Evolutionary conservation across 2,113 vertebrate genomes (phyloP).

Genomic region (Dicentrarchus labrax): DNA sequence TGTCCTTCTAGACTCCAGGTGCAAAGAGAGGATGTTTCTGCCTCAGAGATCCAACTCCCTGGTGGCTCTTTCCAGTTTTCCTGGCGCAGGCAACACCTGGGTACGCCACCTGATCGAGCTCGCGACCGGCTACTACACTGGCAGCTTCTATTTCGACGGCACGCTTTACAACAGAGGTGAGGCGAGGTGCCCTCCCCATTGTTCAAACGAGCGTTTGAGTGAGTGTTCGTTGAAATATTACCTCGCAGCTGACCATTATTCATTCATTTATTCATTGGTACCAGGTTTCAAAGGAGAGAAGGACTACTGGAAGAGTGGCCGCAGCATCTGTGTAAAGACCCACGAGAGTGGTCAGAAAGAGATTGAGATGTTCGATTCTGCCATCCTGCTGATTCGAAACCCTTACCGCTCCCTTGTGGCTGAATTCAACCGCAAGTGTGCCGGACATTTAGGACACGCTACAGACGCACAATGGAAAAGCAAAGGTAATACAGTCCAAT

Average conservation of each 20-base stretch:
- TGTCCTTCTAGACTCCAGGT: slow-evolving; percentile 89
- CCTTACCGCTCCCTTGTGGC: slow-evolving; percentile 95
- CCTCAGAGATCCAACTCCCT: slow-evolving; percentile 91
- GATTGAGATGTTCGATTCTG: slow-evolving; percentile 94
- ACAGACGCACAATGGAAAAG: slow-evolving; percentile 94
- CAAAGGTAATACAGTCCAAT: slow-evolving; percentile 86
- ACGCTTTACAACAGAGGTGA: slow-evolving; percentile 96
- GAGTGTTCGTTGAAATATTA: background rate
- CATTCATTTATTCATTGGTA: slow-evolving; percentile 34
- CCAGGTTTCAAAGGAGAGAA: slow-evolving; percentile 98
- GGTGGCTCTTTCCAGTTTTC: slow-evolving; percentile 94
- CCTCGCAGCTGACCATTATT: slow-evolving; percentile 6
- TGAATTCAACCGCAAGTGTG: slow-evolving; percentile 97
- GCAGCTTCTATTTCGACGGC: slow-evolving; percentile 98
- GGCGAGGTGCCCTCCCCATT: background rate
- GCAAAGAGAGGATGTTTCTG: slow-evolving; percentile 93
- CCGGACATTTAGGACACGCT: slow-evolving; percentile 96
- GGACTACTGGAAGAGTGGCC: slow-evolving; percentile 96
- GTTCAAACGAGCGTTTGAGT: slow-evolving; percentile 7
- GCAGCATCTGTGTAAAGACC: slow-evolving; percentile 97
- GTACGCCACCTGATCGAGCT: slow-evolving; percentile 96
- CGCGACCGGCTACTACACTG: slow-evolving; percentile 94
- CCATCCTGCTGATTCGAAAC: slow-evolving; percentile 95
- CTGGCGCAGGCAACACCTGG: slow-evolving; percentile 97
- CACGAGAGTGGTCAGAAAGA: slow-evolving; percentile 95